Conservation (phyloP, 2,113 vertebrate species). For the Cyanocitta stelleri region DNA sequence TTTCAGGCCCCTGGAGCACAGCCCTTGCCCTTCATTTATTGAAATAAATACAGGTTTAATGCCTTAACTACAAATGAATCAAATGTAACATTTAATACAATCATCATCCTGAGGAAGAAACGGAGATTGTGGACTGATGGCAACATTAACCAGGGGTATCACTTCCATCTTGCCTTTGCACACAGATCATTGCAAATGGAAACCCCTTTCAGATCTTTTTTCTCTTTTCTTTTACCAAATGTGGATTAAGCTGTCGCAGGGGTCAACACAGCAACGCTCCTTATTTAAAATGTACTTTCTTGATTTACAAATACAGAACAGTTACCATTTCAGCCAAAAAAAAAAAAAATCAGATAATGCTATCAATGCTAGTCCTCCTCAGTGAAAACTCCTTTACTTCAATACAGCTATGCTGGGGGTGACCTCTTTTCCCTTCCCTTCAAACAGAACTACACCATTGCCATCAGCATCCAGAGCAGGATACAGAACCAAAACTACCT, state of each 20-base stretch:
- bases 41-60: neutral
- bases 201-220: neutral
- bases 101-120: neutral
- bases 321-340: neutral
- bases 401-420: rapidly evolving
- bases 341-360: neutral
- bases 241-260: neutral
- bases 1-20: neutral
- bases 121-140: neutral
- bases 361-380: neutral
- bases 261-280: neutral
- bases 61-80: neutral
- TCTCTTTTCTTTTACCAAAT: neutral
- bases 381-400: neutral
- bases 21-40: neutral
- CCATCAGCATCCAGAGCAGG: neutral
- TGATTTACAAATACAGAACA: neutral
- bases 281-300: neutral
- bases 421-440: neutral
- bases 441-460: neutral
- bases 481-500: neutral
- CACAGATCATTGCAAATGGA: neutral
- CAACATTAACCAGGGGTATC: neutral
- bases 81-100: neutral
- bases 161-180: neutral